Conservation (phyloP, 2,113 vertebrate genomes). For the Ceyx cyanopectus region DNA sequence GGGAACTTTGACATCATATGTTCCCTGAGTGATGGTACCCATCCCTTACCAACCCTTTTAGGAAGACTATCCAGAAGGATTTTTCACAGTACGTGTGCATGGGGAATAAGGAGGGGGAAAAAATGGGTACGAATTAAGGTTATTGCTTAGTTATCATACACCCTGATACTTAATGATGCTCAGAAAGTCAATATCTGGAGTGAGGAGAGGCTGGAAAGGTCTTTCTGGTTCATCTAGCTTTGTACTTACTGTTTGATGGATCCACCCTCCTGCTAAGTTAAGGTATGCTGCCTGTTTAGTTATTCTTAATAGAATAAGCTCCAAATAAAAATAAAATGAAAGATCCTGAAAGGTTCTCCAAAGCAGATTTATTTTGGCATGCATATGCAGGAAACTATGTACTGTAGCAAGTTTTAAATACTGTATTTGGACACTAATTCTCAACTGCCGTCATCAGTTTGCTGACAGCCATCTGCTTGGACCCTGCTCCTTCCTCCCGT, state of each 20-base stretch:
- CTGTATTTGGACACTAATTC: conserved; percentile 82
- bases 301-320: conserved; percentile 62
- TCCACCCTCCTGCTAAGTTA: neutral
- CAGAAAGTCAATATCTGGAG: neutral
- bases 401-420: conserved; percentile 80
- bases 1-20: neutral
- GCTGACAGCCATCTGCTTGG: conserved; percentile 83
- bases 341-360: conserved; percentile 76
- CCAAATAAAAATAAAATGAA: conserved; percentile 66
- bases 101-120: neutral
- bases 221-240: neutral
- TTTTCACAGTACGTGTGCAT: neutral
- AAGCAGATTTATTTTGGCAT: conserved; percentile 82
- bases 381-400: conserved; percentile 75
- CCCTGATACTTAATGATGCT: neutral
- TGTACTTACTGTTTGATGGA: neutral
- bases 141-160: neutral
- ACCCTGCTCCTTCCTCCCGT: conserved; percentile 75
- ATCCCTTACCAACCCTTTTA: neutral
- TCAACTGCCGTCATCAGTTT: conserved; percentile 80
- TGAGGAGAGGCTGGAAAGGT: neutral
- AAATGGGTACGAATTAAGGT: neutral
- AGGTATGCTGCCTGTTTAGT: conserved; percentile 17
- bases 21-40: neutral
- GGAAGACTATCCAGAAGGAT: neutral